phyloP scores from a whole-genome alignment of 1,140 invertebrate species.

The Trichomalopsis sarcophagae region DNA sequence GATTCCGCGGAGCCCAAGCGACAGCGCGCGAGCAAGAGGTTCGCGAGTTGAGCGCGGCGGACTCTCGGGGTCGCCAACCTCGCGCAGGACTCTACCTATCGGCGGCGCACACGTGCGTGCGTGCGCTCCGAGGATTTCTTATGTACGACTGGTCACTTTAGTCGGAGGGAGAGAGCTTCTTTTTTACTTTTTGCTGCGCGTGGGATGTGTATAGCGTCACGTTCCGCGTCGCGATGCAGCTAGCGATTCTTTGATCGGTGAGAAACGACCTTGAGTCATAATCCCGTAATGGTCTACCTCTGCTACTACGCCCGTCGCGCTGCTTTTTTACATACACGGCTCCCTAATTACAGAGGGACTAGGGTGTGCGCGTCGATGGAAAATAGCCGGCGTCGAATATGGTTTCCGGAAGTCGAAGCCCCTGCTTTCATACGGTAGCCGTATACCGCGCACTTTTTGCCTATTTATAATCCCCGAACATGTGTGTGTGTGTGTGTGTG shows the following conservation, averaged over 20 bases:
- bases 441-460: neutral
- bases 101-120: neutral
- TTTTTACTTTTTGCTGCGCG: too few relatives aligned
- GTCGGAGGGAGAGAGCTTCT: neutral
- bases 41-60: neutral
- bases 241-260: too few relatives aligned
- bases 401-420: constrained; percentile 12
- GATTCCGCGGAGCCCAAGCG: neutral
- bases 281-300: constrained; percentile 34
- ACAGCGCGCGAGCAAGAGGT: neutral
- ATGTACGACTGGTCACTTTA: neutral
- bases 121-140: neutral
- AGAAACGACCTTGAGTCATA: neutral
- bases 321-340: neutral
- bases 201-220: too few relatives aligned
- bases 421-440: neutral
- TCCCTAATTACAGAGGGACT: neutral
- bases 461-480: neutral
- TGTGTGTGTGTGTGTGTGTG: too few relatives aligned
- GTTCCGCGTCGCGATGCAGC: too few relatives aligned
- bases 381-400: neutral
- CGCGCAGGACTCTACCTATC: neutral
- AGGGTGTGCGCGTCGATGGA: neutral
- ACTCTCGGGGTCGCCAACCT: constrained; percentile 32
- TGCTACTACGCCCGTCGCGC: neutral